phyloP scores from a whole-genome alignment of 2,888 invertebrate genomes.

The Drosophila demipolita region DNA sequence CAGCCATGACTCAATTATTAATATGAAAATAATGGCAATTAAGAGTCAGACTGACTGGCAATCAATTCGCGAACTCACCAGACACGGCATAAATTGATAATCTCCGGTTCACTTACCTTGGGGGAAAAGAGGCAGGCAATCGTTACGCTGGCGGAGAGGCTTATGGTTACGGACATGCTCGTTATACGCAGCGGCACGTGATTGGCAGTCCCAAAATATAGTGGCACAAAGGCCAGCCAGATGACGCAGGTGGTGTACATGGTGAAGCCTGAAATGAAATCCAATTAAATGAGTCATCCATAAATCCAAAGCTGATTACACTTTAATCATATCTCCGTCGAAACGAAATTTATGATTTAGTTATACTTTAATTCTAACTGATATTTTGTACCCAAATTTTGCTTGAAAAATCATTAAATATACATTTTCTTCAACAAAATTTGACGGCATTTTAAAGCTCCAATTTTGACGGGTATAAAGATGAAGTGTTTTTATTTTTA shows the following conservation, averaged over 20 bases:
- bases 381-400: not conserved
- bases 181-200: slow-evolving; percentile 96
- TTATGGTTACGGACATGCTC: slow-evolving; percentile 98
- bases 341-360: not conserved
- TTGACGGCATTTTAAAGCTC: not conserved
- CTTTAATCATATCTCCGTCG: not conserved
- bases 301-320: slow-evolving; percentile 7
- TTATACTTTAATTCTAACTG: not conserved
- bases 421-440: not conserved
- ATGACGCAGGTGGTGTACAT: slow-evolving; percentile 99
- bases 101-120: slow-evolving; percentile 88
- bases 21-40: slow-evolving; percentile 35
- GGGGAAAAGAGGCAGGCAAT: slow-evolving; percentile 97
- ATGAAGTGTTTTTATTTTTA: slow-evolving; percentile 1
- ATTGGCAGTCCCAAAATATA: slow-evolving; percentile 98
- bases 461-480: not conserved
- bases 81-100: slow-evolving; percentile 28
- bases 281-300: slow-evolving; percentile 1
- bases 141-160: slow-evolving; percentile 96
- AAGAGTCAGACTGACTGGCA: slow-evolving; percentile 16
- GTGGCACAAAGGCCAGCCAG: slow-evolving; percentile 98
- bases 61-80: slow-evolving; percentile 20
- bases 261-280: slow-evolving; percentile 91
- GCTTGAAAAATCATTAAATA: not conserved
- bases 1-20: slow-evolving; percentile 49